A percentile compares a stretch with the other conserved stretches of the same genome.
Evolutionary conservation across 2,113 vertebrate species (phyloP).

Genomic region (Stigmatopora argus): DNA sequence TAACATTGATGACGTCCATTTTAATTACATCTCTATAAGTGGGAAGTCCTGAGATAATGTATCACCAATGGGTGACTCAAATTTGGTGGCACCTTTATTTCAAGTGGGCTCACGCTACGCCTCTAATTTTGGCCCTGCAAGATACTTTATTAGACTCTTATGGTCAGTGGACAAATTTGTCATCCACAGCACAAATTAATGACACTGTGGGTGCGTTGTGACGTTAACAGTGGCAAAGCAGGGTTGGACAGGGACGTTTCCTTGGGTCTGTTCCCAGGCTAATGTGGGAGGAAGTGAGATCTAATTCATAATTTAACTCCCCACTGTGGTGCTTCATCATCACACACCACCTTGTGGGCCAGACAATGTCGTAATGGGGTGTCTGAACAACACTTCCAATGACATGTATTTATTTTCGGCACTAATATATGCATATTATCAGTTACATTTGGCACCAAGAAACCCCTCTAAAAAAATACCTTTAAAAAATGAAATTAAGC

Average conservation of each 20-base stretch:
- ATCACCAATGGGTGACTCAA: slow-evolving; percentile 47
- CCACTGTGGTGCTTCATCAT: slow-evolving; percentile 49
- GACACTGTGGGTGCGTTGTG: slow-evolving; percentile 7
- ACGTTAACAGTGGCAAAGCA: slow-evolving; percentile 26
- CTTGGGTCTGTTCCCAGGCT: slow-evolving; percentile 14
- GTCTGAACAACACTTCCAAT: slow-evolving; percentile 48
- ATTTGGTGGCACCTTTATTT: slow-evolving; percentile 21
- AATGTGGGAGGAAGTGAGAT: slow-evolving; percentile 51
- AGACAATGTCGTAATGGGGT: slow-evolving; percentile 48
- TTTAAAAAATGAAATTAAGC: neutral
- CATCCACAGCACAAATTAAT: slow-evolving; percentile 26
- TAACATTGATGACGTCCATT: slow-evolving; percentile 25
- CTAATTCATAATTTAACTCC: slow-evolving; percentile 47
- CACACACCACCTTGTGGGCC: slow-evolving; percentile 27
- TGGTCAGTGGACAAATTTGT: slow-evolving; percentile 25
- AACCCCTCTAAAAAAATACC: slow-evolving; percentile 26
- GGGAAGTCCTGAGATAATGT: slow-evolving; percentile 29
- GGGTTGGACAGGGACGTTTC: slow-evolving; percentile 20
- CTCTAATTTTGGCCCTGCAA: slow-evolving; percentile 9
- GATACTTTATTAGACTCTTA: slow-evolving; percentile 12
- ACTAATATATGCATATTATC: slow-evolving; percentile 21
- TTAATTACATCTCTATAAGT: slow-evolving; percentile 10
- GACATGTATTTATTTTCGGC: slow-evolving; percentile 49
- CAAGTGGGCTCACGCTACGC: slow-evolving; percentile 22
- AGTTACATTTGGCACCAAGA: slow-evolving; percentile 46